Conservation (phyloP, 2,797 vertebrate species). For the Sebastes matsubarae region DNA sequence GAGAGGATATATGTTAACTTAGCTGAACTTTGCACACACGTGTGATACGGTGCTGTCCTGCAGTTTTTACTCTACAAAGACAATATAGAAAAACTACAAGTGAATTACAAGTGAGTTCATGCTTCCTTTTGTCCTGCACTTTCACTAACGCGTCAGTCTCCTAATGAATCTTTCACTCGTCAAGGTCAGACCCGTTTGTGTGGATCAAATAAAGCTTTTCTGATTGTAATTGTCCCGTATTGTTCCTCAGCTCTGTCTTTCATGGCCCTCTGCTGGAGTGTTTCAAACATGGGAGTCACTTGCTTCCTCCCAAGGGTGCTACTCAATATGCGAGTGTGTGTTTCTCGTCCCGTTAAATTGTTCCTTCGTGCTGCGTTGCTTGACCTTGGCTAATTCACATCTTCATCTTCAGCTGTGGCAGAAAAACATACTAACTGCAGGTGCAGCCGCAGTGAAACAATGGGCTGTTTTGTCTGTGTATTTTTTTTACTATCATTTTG, state of each 20-base stretch:
- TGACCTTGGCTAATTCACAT: conserved; percentile 55
- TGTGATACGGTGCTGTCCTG: background rate
- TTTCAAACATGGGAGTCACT: conserved; percentile 55
- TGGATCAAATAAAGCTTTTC: background rate
- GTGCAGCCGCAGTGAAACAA: background rate
- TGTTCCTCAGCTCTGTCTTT: conserved; percentile 51
- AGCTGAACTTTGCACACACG: background rate
- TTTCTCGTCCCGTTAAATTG: conserved; percentile 23
- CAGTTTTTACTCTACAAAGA: background rate
- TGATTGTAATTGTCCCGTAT: background rate
- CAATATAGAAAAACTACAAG: background rate
- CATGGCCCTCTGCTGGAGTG: conserved; percentile 75
- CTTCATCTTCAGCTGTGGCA: conserved; percentile 29
- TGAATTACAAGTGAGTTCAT: background rate
- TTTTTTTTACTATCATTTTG: background rate
- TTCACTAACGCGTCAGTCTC: background rate
- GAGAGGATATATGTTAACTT: background rate
- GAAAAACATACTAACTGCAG: conserved; percentile 13
- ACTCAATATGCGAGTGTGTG: conserved; percentile 20
- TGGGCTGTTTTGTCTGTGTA: background rate
- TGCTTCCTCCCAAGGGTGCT: conserved; percentile 32
- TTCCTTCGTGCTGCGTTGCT: conserved; percentile 39
- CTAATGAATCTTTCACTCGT: background rate
- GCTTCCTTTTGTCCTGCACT: background rate
- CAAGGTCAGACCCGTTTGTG: background rate